Evolutionary conservation across 2,888 invertebrate species (phyloP), one percentile per base, ranked within the genome.

Genomic region (Lepidocyrtinus sp.): DNA sequence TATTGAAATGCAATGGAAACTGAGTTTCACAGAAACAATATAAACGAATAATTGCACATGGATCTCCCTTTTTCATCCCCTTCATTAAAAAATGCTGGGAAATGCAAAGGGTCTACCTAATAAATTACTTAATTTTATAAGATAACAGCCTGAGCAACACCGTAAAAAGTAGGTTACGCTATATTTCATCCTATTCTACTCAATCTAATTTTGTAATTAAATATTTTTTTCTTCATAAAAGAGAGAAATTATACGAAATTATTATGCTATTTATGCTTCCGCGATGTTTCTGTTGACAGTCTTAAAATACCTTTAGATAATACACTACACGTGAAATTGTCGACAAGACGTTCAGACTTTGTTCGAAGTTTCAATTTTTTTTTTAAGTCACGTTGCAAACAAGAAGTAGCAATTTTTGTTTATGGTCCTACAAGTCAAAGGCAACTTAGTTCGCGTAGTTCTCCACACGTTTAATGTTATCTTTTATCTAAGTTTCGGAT

Each of bases 401-500:
- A 5, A 5, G 72, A 45, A 79, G 64, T 70, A 62, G 5, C 7
- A 9, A 36, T 36, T 5, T 36, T 9, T 36, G 63, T 61, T 24
- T 73, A 19, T 81, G 80, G 75, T 75, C 75, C 80, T 75, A 81
- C 61, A 71, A 65, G 64, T 75, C 68, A 36, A 81, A 81, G 80
- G 80, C 80, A 81, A 81, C 79, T 79, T 59, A 67, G 68, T 69
- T 61, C 36, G n/a, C n/a, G 46, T 25, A n/a, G 65, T 64, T 61
- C 26, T n/a, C n/a, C n/a, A n/a, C n/a, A n/a, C n/a, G n/a, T n/a
- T n/a, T n/a, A n/a, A n/a, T n/a, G n/a, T n/a, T n/a, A n/a, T n/a
- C n/a, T n/a, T n/a, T n/a, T n/a, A n/a, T n/a, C n/a, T n/a, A 85
- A 69, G 85, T 83, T 72, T 86, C 86, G 12, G 86, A 87, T 77